Evolutionary conservation across 1,140 invertebrate species (phyloP).

Genomic region (Hydropsyche tenuis): DNA sequence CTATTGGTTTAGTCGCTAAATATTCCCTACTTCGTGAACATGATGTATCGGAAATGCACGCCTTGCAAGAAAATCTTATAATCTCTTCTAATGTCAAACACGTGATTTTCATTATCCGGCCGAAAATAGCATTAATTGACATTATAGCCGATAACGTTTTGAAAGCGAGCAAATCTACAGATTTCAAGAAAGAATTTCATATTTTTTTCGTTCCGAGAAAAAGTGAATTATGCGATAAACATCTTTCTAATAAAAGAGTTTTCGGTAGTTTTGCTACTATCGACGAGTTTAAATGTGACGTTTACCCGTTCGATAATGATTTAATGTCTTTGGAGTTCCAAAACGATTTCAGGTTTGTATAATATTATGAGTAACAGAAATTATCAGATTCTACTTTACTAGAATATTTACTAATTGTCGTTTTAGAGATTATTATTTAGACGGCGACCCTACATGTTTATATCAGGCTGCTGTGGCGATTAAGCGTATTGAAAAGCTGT

Average conservation of each 20-base stretch:
- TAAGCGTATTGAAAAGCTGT: slow-evolving; percentile 84
- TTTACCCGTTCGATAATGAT: slow-evolving; percentile 93
- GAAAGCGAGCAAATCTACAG: slow-evolving; percentile 60
- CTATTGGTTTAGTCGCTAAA: slow-evolving; percentile 85
- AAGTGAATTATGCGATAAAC: slow-evolving; percentile 86
- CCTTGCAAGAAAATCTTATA: slow-evolving; percentile 71
- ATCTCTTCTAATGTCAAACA: slow-evolving; percentile 76
- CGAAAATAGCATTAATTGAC: slow-evolving; percentile 84
- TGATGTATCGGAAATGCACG: slow-evolving; percentile 80
- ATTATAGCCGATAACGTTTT: slow-evolving; percentile 83
- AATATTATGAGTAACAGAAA: background rate
- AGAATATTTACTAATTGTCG: background rate
- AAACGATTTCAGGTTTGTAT: slow-evolving; percentile 71
- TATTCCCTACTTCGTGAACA: slow-evolving; percentile 81
- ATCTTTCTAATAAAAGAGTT: slow-evolving; percentile 81
- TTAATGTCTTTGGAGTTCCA: slow-evolving; percentile 91
- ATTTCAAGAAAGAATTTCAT: slow-evolving; percentile 67
- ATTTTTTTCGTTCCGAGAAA: slow-evolving; percentile 89
- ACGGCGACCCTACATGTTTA: slow-evolving; percentile 87
- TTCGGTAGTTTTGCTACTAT: slow-evolving; percentile 78
- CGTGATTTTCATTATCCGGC: slow-evolving; percentile 88
- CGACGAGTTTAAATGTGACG: slow-evolving; percentile 85
- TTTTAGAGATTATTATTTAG: slow-evolving; percentile 78
- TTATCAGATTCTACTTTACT: slow-evolving; percentile 6
- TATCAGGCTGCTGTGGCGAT: slow-evolving; percentile 89